Base-by-base conservation (phyloP, 2,113 vertebrate species). In the Tupaia chinensis region DNA sequence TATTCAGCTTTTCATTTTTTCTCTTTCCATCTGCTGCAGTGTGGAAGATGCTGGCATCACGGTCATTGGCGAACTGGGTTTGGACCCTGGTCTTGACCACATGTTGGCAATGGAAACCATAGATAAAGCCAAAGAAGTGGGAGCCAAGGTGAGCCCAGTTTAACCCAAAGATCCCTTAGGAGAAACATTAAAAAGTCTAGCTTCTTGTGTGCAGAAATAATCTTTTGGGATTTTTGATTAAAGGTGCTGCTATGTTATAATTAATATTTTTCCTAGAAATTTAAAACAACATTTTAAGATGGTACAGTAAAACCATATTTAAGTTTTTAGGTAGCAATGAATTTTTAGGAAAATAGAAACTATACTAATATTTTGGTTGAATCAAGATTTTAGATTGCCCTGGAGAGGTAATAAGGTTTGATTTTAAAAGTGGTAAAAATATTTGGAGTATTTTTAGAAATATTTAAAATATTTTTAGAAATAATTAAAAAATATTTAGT, bases 1-100 rank as follows among this genome's bases (percentile, higher is more conserved):
- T 27, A 10, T 32, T 19, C 68, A 25, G 87, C 80, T 17, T 92
- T 89, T 83, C 13, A 25, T 44, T 74, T 54, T 19, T 74, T 60
- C 6, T 89, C n/a, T 96, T 98, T 53, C 81, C 69, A 12, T 94
- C 88, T 53, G 5, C 98, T 97, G 68, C 94, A 98, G 99, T 61
- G 99, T 98, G 78, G 98, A 99, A 98, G 99, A 99, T 76, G 99
- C 99, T 76, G 99, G 99, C 82, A 99, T 99, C 97, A 99, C 99
- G 29, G 98, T 99, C 68, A 95, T 99, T 95, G 99, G 99, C 0
- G 99, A 99, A 98, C 98, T 99, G 98, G 99, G 99, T 94, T 98
- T 99, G 98, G 99, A 99, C 98, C 99, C 99, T n/a, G 99, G 99
- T 63, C 99, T 99, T 53, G 99, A 99, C 95, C 99, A 99, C 97